These are phyloP conservation scores for Valencia hispanica DNA, from an alignment of 2,797 vertebrate genomes.

Conservation along the genomic window DNA sequence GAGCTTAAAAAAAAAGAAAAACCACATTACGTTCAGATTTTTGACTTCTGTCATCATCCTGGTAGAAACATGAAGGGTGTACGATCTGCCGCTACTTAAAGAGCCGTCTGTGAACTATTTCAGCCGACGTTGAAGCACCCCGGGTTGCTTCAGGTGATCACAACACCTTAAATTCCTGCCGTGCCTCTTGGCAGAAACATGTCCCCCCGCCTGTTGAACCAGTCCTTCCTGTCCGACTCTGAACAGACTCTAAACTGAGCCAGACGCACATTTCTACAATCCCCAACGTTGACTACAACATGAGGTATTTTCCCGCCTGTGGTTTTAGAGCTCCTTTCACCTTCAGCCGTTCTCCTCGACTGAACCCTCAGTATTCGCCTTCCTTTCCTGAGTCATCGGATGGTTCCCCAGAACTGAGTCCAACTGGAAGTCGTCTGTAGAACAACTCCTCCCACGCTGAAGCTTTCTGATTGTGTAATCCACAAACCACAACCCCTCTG, in stretches of 20 bases:
- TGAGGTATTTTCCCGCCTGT: not conserved
- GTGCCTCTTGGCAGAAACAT: not conserved
- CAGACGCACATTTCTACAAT: not conserved
- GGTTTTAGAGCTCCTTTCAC: not conserved
- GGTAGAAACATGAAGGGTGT: not conserved
- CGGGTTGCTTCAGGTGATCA: not conserved
- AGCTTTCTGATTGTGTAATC: not conserved
- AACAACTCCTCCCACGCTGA: not conserved
- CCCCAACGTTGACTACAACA: not conserved
- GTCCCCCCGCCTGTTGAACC: not conserved
- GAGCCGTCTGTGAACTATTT: not conserved
- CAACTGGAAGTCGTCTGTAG: not conserved
- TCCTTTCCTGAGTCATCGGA: not conserved
- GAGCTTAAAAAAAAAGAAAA: not conserved
- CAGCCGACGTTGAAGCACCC: not conserved
- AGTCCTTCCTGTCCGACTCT: conserved; percentile 17
- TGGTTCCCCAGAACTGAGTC: not conserved
- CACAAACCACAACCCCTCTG: not conserved
- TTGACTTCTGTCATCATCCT: not conserved
- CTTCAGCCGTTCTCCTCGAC: not conserved
- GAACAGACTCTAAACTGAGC: not conserved
- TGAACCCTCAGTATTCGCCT: not conserved
- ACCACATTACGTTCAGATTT: too few relatives aligned
- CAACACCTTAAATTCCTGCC: conserved; percentile 12
- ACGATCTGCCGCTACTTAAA: not conserved